Conservation (phyloP, 2,797 vertebrate genomes). For the Hafferia zeledoni region DNA sequence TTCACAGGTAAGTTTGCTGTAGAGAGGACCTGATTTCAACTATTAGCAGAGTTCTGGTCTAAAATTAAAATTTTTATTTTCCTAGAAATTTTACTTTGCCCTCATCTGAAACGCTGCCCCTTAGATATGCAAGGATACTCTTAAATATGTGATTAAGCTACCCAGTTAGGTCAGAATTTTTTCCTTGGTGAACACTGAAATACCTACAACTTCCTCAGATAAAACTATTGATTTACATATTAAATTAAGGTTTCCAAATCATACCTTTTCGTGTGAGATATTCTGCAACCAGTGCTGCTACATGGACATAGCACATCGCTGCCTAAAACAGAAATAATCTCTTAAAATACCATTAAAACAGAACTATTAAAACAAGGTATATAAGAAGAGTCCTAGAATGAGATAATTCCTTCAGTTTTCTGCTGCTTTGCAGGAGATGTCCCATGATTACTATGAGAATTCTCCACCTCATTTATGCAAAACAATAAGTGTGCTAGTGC, state of each 20-base stretch:
- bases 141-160: background rate
- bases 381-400: background rate
- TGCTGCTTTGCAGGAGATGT: background rate
- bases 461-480: background rate
- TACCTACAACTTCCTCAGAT: background rate
- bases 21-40: background rate
- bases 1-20: background rate
- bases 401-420: background rate
- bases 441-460: background rate
- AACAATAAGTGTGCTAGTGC: background rate
- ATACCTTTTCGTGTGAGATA: slow-evolving; percentile 96
- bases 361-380: background rate
- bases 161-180: background rate
- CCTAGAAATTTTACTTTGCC: background rate
- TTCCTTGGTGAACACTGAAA: background rate
- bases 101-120: background rate
- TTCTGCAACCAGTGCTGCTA: slow-evolving; percentile 95
- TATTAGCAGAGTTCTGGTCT: background rate
- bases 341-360: background rate
- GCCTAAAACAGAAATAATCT: slow-evolving; percentile 78
- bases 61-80: background rate
- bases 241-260: background rate
- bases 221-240: background rate
- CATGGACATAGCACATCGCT: slow-evolving; percentile 97
- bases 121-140: background rate